Evolutionary conservation across 2,797 vertebrate genomes (phyloP).

Genomic region (Pristis pectinata): DNA sequence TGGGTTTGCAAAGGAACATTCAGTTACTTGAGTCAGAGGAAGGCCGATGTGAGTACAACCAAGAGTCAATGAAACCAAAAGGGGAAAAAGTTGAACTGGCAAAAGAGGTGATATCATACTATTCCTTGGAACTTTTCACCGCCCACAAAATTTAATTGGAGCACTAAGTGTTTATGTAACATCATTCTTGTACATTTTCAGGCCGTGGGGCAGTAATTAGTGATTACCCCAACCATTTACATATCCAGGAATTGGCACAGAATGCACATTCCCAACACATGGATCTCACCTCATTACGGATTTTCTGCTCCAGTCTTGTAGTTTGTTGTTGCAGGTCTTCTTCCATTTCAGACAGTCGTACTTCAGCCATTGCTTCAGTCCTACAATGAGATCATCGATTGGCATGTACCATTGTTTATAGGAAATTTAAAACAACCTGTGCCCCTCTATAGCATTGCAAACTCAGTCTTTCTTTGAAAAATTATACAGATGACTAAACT

Average conservation of each 20-base stretch:
- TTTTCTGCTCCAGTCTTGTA: constrained; percentile 50
- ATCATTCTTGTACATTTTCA: not conserved
- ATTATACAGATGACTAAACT: not conserved
- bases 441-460: not conserved
- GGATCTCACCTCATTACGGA: constrained; percentile 57
- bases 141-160: not conserved
- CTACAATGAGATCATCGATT: constrained; percentile 46
- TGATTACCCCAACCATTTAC: not conserved
- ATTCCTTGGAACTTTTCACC: not conserved
- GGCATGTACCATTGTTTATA: not conserved
- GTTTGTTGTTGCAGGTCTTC: constrained; percentile 64
- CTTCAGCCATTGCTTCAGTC: constrained; percentile 57
- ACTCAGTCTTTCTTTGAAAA: not conserved
- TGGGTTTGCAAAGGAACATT: not conserved
- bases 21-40: not conserved
- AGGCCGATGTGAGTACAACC: not conserved
- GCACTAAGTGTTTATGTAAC: too few relatives aligned
- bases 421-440: not conserved
- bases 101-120: not conserved
- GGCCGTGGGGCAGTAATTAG: not conserved
- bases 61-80: not conserved
- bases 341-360: constrained; percentile 62
- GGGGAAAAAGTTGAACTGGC: not conserved
- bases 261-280: not conserved
- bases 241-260: not conserved